Evolutionary conservation across 2,797 vertebrate genomes (phyloP), one percentile per base, ranked within the genome.

Genomic region (Mormyrops attenuatus): DNA sequence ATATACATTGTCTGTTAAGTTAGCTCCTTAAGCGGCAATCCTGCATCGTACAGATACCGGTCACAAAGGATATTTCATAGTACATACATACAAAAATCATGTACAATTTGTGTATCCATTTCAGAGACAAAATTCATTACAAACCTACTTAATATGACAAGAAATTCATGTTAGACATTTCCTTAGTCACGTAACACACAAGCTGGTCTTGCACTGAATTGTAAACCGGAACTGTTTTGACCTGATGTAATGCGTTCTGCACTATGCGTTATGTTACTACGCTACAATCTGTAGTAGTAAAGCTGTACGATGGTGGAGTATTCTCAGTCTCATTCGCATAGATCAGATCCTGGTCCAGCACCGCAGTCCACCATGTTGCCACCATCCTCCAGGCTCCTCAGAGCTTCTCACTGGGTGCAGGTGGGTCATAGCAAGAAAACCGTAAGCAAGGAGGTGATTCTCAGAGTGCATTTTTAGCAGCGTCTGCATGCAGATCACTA

Each of bases 391-490:
- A 69, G 84, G 38, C 20, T 15, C 89, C 91, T 97, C 95, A 97
- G 92, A 97, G 94, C 92, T 97, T 97, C 93, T 97, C 96, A 91
- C 97, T 97, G 93, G 30, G 90, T 30, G 30, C 41, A 92, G 91
- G 11, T 22, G 89, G 0, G 20, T 44, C 52, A 63, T 89, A 60
- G 20, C 53, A 80, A 55, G 11, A 84, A 85, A 49, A 73, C 22
- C 41, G 88, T 17, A 13, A 89, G 17, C 26, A 34, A 90, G 20
- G 8, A 26, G 63, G 7, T 26, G 50, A 47, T 52, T 26, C 15
- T 8, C 5, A 3, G 2, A n/a, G 15, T 44, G 38, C 17, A n/a
- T 80, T 20, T 20, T 44, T 22, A n/a, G 34, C 73, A 44, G 38
- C 8, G 73, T 3, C 73, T 80, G 17, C 41, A 44, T 5, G 3